These are phyloP conservation scores for Xanthia togata DNA, from an alignment of 2,888 invertebrate genomes.

Conservation along the genomic window DNA sequence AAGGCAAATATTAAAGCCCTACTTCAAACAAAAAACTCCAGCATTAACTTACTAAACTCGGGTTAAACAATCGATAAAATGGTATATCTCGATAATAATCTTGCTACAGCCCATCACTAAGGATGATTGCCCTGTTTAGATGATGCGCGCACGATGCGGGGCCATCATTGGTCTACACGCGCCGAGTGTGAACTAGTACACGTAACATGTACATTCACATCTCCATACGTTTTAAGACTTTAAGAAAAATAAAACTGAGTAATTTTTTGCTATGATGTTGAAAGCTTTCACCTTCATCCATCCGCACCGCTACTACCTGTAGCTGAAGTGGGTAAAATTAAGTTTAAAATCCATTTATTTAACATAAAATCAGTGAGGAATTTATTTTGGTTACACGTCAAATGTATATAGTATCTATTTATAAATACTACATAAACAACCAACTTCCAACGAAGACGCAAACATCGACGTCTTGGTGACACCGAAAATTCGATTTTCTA, in stretches of 20 bases:
- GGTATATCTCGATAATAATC: constrained; percentile 37
- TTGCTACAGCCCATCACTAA: constrained; percentile 46
- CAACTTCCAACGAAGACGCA: constrained; percentile 14
- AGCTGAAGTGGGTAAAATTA: background rate
- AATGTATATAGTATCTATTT: background rate
- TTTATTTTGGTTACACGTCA: constrained; percentile 2
- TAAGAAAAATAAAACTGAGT: constrained; percentile 4
- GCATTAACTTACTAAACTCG: background rate
- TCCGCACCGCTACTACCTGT: background rate
- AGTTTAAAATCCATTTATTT: background rate
- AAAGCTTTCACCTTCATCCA: constrained; percentile 23
- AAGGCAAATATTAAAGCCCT: background rate
- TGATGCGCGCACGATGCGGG: constrained; percentile 58
- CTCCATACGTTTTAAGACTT: constrained; percentile 34
- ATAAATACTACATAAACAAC: constrained; percentile 26
- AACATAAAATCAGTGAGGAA: background rate
- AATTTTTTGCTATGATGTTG: background rate
- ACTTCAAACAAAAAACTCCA: background rate
- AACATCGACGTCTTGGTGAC: constrained; percentile 22
- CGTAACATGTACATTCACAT: constrained; percentile 32
- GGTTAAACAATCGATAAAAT: constrained; percentile 23
- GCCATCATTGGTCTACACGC: constrained; percentile 47
- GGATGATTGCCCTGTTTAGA: constrained; percentile 59
- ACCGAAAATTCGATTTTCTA: constrained; percentile 35
- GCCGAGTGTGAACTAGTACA: constrained; percentile 60